These are phyloP conservation scores for Rhegmatorhina hoffmannsi DNA, from an alignment of 2,113 vertebrate genomes.

Conservation along the genomic window DNA sequence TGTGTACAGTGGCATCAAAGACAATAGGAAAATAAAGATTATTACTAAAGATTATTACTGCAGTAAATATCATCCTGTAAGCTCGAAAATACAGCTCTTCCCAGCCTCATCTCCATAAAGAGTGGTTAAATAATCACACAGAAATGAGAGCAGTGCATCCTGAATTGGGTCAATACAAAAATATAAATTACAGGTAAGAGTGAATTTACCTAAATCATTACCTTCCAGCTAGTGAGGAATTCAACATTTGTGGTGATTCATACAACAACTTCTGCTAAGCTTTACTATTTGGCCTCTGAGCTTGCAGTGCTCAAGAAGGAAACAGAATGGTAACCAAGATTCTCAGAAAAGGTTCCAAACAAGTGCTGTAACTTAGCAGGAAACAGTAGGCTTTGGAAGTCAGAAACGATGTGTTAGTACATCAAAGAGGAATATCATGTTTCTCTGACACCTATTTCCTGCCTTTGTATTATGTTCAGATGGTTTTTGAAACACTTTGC, in stretches of 20 bases:
- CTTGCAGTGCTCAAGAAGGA: neutral
- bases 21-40: neutral
- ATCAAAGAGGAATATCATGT: neutral
- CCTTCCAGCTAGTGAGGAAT: neutral
- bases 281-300: neutral
- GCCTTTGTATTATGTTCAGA: neutral
- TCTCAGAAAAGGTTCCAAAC: neutral
- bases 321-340: neutral
- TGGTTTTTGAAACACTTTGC: neutral
- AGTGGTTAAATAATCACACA: neutral
- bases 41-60: neutral
- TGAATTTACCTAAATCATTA: neutral
- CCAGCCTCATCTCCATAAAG: neutral
- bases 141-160: rapidly evolving
- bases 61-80: neutral
- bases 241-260: neutral
- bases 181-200: neutral
- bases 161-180: neutral
- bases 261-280: neutral
- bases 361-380: neutral
- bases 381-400: neutral
- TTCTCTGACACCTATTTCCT: neutral
- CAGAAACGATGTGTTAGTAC: neutral
- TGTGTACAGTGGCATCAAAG: neutral
- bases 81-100: neutral